phyloP scores from a whole-genome alignment of 1,140 invertebrate genomes.

The Drosophila santomea region DNA sequence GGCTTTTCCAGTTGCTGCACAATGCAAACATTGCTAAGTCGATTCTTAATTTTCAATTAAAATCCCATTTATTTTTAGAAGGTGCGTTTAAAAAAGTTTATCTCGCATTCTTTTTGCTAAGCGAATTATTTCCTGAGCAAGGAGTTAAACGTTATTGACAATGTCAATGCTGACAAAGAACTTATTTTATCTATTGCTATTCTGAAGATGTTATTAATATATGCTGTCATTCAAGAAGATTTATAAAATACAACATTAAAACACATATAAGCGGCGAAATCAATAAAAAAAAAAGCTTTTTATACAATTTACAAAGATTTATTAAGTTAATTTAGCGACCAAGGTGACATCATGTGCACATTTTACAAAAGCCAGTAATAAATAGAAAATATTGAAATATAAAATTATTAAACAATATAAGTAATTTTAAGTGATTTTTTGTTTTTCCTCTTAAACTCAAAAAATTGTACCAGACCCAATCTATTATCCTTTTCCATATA shows the following conservation, averaged over 20 bases:
- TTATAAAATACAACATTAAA: no score
- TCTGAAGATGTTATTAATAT: background rate
- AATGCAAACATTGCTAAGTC: conserved; percentile 80
- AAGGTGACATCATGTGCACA: no score
- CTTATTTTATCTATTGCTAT: background rate
- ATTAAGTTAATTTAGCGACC: no score
- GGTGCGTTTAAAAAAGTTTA: conserved; percentile 52
- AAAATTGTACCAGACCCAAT: conserved; percentile 4
- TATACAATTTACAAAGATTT: no score
- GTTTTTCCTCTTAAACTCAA: background rate
- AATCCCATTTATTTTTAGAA: conserved; percentile 73
- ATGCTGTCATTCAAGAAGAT: no score
- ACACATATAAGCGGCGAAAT: no score
- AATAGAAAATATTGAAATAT: background rate
- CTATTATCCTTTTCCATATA: conserved; percentile 9
- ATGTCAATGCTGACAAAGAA: no score
- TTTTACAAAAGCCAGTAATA: background rate
- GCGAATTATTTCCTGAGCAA: conserved; percentile 54
- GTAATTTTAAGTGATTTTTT: background rate
- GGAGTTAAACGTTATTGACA: conserved; percentile 19
- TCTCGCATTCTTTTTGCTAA: conserved; percentile 21
- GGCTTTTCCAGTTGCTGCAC: conserved; percentile 61
- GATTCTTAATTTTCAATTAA: conserved; percentile 82
- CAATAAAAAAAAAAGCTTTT: background rate
- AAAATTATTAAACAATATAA: background rate